Base-by-base conservation (phyloP, 2,113 vertebrate genomes). In the Seriola dumerili region DNA sequence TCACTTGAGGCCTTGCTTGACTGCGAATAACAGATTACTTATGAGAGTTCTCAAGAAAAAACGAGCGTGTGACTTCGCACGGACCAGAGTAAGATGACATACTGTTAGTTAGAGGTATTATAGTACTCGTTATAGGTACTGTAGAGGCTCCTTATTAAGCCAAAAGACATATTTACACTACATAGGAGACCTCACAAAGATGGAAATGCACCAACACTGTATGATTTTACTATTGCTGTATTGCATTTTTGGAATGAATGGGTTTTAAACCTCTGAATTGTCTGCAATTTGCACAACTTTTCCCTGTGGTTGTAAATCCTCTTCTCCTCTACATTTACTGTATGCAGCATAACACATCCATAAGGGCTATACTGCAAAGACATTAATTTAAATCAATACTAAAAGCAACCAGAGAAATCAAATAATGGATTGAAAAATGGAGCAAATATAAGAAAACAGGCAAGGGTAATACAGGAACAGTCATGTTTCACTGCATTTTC, bases 361-460 rank as follows among this genome's bases (percentile, higher is more conserved):
- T 80, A 67, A 75, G 4, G 29, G 32, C 72, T 50, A 54, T 25
- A 58, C 44, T 77, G 54, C n/a, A 75, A 83, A 72, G 10, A 78
- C 50, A 88, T 83, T 59, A 25, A 85, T 84, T 80, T 76, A 68
- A 67, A 57, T 36, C 34, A 16, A 71, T 61, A 32, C n/a, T 78
- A 63, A 85, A 85, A 74, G 67, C 50, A 81, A 65, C 50, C n/a
- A 62, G 23, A 81, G 29, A 71, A 80, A 81, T 89, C 55, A 65
- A 80, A 88, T 85, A 72, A 74, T 85, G 46, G 36, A 36, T 72
- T 85, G 55, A 59, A 78, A 83, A 86, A 90, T 76, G 44, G 36
- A 23, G 36, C 12, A 87, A 78, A 79, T 67, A 65, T 23, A 63
- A 42, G 12, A 72, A 85, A 71, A 84, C 25, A 14, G 42, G 48